Percentiles rank a stretch among this genome's conserved stretches.
Conservation (phyloP, 2,797 vertebrate genomes). For the Psittacula echo region DNA sequence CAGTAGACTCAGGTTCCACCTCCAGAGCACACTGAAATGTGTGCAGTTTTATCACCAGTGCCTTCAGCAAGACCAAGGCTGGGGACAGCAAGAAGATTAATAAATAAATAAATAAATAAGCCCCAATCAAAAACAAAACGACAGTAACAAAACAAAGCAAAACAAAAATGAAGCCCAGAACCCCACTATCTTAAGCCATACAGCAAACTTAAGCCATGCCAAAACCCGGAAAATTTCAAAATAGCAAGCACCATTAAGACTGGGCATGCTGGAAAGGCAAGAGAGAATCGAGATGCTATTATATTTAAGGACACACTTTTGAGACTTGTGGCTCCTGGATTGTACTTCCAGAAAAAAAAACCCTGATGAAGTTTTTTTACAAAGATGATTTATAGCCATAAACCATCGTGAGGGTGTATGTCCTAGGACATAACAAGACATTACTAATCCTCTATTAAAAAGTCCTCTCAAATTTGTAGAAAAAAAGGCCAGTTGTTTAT, state of each 20-base stretch:
- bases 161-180: background rate
- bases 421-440: background rate
- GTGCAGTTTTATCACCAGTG: background rate
- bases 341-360: background rate
- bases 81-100: background rate
- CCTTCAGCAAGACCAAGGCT: background rate
- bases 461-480: background rate
- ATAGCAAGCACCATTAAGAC: background rate
- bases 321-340: background rate
- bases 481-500: background rate
- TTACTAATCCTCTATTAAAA: background rate
- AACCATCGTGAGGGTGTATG: background rate
- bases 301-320: background rate
- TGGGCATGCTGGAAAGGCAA: background rate
- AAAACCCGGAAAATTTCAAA: background rate
- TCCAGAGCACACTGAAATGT: background rate
- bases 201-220: background rate
- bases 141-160: background rate
- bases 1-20: background rate
- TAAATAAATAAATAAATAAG: too few species aligned
- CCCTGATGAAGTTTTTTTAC: background rate
- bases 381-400: background rate
- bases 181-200: fast-evolving
- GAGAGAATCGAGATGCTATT: background rate
- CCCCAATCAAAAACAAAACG: background rate